Conservation (phyloP, 1,140 invertebrate genomes). For the Anthonomus grandis region DNA sequence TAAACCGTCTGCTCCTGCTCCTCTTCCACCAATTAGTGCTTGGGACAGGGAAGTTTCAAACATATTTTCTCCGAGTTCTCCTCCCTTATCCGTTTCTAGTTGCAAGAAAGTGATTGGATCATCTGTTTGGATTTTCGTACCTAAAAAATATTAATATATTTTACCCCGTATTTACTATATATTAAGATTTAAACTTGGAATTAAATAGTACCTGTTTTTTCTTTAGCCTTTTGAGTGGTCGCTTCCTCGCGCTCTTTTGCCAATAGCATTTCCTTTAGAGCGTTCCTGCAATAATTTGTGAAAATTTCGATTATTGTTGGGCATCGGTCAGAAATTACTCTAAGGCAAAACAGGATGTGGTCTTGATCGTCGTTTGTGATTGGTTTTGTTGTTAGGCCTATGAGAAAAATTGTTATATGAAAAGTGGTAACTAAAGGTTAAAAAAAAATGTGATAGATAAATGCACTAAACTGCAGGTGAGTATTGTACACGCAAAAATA, state of each 20-base stretch:
- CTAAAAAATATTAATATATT: constrained; percentile 8
- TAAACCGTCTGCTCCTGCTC: constrained; percentile 46
- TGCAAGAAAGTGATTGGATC: constrained; percentile 86
- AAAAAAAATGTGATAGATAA: too few species aligned
- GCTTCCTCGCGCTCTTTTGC: constrained; percentile 76
- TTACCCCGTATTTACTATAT: too few species aligned
- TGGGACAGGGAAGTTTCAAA: constrained; percentile 94
- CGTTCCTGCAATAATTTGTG: constrained; percentile 71
- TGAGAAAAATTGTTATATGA: constrained; percentile 42
- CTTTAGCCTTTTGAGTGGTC: constrained; percentile 56
- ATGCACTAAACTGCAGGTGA: too few species aligned
- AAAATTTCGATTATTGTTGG: constrained; percentile 73
- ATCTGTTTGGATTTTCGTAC: constrained; percentile 69
- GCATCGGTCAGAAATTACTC: constrained; percentile 74
- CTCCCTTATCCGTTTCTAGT: constrained; percentile 67
- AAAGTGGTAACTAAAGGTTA: too few species aligned
- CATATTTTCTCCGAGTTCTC: constrained; percentile 82
- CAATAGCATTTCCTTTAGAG: constrained; percentile 80
- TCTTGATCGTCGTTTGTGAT: constrained; percentile 96
- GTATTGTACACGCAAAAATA: too few species aligned
- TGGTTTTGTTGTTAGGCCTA: constrained; percentile 63
- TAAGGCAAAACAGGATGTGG: constrained; percentile 79
- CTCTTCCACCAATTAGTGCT: constrained; percentile 70
- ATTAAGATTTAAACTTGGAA: neutral
- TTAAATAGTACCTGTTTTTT: constrained; percentile 63